Evolutionary conservation across 2,113 vertebrate genomes (phyloP).

Genomic region (Trichechus manatus): DNA sequence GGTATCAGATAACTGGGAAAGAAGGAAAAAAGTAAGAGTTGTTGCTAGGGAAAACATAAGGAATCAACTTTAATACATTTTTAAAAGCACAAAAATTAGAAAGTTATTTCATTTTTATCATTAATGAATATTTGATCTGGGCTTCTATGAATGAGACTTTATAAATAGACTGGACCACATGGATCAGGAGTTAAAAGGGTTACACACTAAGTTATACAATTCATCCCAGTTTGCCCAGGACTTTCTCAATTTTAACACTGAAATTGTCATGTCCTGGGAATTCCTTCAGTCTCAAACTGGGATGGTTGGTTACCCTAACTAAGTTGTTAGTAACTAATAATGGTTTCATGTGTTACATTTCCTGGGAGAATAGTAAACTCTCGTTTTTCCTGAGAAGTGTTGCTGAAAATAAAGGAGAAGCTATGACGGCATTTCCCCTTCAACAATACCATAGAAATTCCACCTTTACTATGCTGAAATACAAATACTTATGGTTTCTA

Average conservation of each 20-base stretch:
- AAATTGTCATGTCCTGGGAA: neutral
- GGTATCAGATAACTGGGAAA: neutral
- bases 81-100: neutral
- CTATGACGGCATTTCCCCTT: neutral
- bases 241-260: neutral
- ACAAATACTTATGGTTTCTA: neutral
- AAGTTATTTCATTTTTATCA: neutral
- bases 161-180: neutral
- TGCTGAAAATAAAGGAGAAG: neutral
- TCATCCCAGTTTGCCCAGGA: neutral
- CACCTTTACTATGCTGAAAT: neutral
- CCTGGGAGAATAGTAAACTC: neutral
- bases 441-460: neutral
- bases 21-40: neutral
- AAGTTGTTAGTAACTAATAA: constrained; percentile 1
- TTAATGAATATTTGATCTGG: constrained; percentile 17
- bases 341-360: neutral
- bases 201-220: neutral
- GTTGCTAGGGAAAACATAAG: neutral
- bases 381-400: neutral
- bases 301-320: neutral
- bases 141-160: neutral
- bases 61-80: constrained; percentile 37
- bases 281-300: neutral
- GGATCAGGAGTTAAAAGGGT: neutral